phyloP scores from a whole-genome alignment of 2,113 vertebrate species.

The Strix uralensis region DNA sequence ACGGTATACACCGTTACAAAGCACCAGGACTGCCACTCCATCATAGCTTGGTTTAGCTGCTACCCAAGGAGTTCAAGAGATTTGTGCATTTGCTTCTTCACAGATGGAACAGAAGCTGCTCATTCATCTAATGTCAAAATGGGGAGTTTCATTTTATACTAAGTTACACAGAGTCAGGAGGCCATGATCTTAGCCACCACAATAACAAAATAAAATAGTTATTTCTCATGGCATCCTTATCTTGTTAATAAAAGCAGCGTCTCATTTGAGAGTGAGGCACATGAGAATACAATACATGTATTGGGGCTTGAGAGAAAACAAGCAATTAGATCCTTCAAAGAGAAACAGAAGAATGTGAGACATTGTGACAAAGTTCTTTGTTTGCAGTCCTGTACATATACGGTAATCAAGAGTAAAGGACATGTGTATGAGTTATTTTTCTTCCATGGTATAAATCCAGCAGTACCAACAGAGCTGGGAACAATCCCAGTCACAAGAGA shows the following conservation, averaged over 20 bases:
- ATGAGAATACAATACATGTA: no score
- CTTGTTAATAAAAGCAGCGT: neutral
- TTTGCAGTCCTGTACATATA: neutral
- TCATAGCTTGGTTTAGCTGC: neutral
- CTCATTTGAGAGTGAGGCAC: neutral
- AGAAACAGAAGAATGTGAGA: neutral
- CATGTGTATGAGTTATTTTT: neutral
- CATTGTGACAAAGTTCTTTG: neutral
- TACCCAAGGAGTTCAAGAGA: neutral
- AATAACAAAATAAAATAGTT: neutral
- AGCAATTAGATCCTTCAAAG: neutral
- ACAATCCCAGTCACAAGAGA: neutral
- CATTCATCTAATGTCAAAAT: neutral
- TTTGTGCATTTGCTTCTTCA: neutral
- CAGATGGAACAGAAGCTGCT: neutral
- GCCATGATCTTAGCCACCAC: neutral
- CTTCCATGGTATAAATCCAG: neutral
- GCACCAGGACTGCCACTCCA: neutral
- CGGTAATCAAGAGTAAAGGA: neutral
- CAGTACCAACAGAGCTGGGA: neutral
- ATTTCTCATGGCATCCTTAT: neutral
- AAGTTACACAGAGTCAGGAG: neutral
- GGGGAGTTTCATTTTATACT: neutral
- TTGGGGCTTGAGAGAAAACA: neutral
- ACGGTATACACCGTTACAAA: neutral